Evolutionary conservation across 2,113 vertebrate genomes (phyloP).

Genomic region (Dasyurus viverrinus): DNA sequence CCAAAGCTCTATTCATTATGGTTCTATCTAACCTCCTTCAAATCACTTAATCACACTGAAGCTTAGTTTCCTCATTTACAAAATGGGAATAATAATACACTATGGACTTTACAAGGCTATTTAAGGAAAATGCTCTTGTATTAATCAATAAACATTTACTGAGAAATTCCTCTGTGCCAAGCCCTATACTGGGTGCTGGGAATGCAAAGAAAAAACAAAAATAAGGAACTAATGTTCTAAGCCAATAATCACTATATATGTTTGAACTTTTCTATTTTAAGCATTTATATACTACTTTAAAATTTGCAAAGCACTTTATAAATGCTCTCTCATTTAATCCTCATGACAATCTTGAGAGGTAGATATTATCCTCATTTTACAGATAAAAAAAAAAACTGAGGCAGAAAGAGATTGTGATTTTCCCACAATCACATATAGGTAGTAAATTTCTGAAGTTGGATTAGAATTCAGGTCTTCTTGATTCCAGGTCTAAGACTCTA

Average conservation of each 20-base stretch:
- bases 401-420: background rate
- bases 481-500: background rate
- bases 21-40: background rate
- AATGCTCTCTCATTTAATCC: background rate
- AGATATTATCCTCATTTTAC: background rate
- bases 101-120: background rate
- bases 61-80: background rate
- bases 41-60: background rate
- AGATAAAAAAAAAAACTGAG: background rate
- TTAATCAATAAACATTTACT: background rate
- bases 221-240: background rate
- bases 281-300: background rate
- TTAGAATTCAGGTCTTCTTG: background rate
- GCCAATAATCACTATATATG: background rate
- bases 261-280: background rate
- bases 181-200: background rate
- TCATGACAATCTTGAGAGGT: background rate
- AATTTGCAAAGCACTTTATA: background rate
- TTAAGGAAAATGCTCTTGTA: background rate
- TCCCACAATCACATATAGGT: background rate
- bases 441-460: background rate
- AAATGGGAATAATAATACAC: background rate
- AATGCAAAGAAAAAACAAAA: background rate
- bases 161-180: background rate
- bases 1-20: background rate